These are phyloP conservation scores for Diploscapter pachys DNA, from an alignment of 1,140 invertebrate species.

Conservation along the genomic window DNA sequence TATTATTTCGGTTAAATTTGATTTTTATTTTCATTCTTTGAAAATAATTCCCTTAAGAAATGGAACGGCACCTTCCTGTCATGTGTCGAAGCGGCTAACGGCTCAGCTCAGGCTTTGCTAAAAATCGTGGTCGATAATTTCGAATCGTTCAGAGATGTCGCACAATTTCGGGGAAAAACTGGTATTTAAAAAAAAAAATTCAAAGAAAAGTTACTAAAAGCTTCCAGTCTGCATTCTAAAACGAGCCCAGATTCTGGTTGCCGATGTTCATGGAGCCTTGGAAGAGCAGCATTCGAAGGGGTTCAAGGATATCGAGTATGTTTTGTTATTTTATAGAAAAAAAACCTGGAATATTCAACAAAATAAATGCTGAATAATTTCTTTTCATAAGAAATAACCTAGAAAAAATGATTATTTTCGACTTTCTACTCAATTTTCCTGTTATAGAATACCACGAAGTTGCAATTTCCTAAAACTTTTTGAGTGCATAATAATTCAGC, in stretches of 20 bases:
- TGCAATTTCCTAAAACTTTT: no score
- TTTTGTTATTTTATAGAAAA: no score
- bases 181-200: neutral
- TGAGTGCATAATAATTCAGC: slow-evolving; percentile 14
- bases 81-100: slow-evolving; percentile 71
- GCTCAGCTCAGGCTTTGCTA: slow-evolving; percentile 74
- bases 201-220: neutral
- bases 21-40: neutral
- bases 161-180: slow-evolving; percentile 50
- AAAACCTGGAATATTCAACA: no score
- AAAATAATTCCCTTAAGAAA: slow-evolving; percentile 66
- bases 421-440: no score
- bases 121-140: slow-evolving; percentile 77
- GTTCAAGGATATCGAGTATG: slow-evolving; percentile 77
- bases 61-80: slow-evolving; percentile 79
- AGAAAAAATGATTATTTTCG: no score
- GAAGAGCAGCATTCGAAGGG: slow-evolving; percentile 72
- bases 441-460: no score
- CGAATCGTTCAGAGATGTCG: slow-evolving; percentile 78
- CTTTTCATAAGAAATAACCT: no score
- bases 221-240: slow-evolving; percentile 79
- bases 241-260: slow-evolving; percentile 86
- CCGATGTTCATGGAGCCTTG: slow-evolving; percentile 86
- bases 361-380: no score
- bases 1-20: neutral